Conservation (phyloP, 2,113 vertebrate species). For the Geococcyx californianus region DNA sequence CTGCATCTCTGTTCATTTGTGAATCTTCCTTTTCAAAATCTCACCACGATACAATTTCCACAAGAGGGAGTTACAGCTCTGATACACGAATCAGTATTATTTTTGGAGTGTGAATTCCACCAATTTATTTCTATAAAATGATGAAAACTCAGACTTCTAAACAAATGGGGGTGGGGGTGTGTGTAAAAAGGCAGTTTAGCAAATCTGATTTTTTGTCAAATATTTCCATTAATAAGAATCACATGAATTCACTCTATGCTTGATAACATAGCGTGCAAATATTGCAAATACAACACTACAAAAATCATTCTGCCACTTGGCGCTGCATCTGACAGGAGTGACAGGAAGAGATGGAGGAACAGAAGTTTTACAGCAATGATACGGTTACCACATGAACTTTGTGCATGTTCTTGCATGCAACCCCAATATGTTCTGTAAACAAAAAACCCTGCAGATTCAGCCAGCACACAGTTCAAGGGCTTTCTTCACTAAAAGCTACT, state of each 20-base stretch:
- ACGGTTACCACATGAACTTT: accelerated
- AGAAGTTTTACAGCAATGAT: neutral
- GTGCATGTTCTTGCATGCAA: neutral
- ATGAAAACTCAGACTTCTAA: neutral
- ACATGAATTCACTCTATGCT: neutral
- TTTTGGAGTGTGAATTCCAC: neutral
- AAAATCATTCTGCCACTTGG: neutral
- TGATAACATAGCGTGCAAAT: neutral
- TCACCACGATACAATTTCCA: neutral
- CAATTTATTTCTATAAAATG: neutral
- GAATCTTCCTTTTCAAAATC: neutral
- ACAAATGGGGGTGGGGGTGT: accelerated
- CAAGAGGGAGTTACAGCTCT: conserved; percentile 9
- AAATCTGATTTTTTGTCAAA: neutral
- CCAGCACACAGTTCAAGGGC: neutral
- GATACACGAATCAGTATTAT: neutral
- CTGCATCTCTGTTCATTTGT: no score
- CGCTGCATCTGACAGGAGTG: neutral
- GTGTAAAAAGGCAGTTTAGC: neutral
- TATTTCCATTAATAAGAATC: neutral
- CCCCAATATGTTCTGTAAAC: neutral
- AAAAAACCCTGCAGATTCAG: neutral
- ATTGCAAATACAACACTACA: neutral
- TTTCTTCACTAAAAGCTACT: neutral
- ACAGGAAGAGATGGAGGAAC: neutral